phyloP scores from a whole-genome alignment of 2,113 vertebrate species.

The Gallinago undulata region DNA sequence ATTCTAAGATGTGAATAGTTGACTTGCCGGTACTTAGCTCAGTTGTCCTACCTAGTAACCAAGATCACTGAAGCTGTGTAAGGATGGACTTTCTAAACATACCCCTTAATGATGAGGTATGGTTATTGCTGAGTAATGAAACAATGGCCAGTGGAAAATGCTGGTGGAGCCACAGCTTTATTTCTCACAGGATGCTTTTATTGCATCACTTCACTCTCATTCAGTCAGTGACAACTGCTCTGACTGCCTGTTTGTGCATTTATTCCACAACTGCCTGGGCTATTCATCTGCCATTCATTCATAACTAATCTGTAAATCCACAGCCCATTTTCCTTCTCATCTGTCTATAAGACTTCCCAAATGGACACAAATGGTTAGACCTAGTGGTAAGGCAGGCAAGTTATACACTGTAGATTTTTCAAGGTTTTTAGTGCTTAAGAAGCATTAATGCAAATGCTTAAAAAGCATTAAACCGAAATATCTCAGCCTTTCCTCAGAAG shows the following conservation, averaged over 20 bases:
- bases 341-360: neutral
- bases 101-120: neutral
- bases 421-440: neutral
- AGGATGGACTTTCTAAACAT: neutral
- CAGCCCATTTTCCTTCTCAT: neutral
- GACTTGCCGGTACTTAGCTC: neutral
- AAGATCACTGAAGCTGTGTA: neutral
- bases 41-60: neutral
- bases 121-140: conserved; percentile 10
- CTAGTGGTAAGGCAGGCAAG: neutral
- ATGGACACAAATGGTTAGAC: neutral
- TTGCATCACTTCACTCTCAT: neutral
- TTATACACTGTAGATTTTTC: neutral
- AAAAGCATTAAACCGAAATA: neutral
- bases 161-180: neutral
- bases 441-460: neutral
- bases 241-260: neutral
- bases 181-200: neutral
- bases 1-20: neutral
- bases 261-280: neutral
- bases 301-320: neutral
- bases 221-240: neutral
- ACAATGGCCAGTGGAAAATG: neutral
- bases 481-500: neutral
- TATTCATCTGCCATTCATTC: neutral